Evolutionary conservation across 2,888 invertebrate genomes (phyloP), one percentile per base, ranked within the genome.

Genomic region (Andrena flavipes): DNA sequence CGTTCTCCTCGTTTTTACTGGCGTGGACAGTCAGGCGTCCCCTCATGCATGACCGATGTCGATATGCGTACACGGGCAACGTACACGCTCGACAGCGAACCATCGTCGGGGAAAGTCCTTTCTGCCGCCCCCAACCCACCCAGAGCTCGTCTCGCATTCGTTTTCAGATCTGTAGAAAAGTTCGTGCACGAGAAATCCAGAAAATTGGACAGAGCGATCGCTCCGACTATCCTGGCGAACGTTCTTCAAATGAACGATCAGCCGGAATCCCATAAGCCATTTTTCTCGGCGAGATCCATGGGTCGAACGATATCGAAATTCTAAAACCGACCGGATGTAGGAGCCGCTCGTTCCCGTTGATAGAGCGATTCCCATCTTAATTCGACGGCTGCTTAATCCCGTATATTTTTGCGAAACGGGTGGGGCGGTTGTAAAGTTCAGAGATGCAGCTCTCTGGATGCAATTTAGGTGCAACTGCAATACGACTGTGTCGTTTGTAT

Each of bases 11-110:
- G 90, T 93, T 93, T 93, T 93, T 93, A 91, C 84, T 89, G 91
- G 91, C 92, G 91, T 92, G 93, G 88, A 92, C 92, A 92, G 92
- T 91, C 91, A 93, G 92, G 93, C 93, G 92, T 93, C 90, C 88
- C 90, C 89, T 91, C 91, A 92, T 92, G 93, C 93, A 92, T 92
- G 92, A 91, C 90, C 91, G 92, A 92, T 92, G 91, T 88, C 92
- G 92, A 93, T 93, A 93, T 90, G 92, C 90, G 90, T 92, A 91
- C 86, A 87, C 84, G 89, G 87, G 68, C 54, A 59, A 70, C 54
- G 80, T 85, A 91, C 91, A 90, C 84, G 89, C 86, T 86, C 86
- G 84, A 88, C 88, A 90, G 89, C 91, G 90, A 88, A 85, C 82
- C 84, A 70, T 77, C 87, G 79, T 75, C 83, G 83, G 74, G 42